Conservation (phyloP, 2,888 invertebrate species). For the Catocala sponsa region DNA sequence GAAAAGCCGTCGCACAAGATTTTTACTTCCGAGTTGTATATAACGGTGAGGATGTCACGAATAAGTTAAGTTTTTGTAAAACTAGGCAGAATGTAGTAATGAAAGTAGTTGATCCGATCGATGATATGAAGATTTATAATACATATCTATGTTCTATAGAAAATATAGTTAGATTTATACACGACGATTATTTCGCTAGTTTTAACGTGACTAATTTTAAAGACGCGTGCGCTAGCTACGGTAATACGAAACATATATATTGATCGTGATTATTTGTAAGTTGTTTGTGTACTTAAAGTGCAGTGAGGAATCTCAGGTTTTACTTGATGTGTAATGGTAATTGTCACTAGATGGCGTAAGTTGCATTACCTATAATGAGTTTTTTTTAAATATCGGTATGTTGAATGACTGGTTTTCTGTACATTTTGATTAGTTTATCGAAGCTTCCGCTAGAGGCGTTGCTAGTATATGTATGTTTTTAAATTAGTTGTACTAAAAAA, state of each 20-base stretch:
- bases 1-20: constrained; percentile 89
- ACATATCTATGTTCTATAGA: constrained; percentile 94
- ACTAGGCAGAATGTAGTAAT: constrained; percentile 85
- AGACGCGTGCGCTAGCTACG: constrained; percentile 91
- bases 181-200: constrained; percentile 94
- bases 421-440: no score
- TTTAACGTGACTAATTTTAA: constrained; percentile 96
- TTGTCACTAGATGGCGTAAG: background rate
- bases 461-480: no score
- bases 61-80: constrained; percentile 93
- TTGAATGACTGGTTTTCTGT: no score
- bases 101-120: constrained; percentile 76
- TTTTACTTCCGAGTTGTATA: constrained; percentile 95
- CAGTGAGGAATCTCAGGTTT: constrained; percentile 6
- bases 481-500: no score
- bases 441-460: no score
- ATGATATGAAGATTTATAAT: constrained; percentile 70
- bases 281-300: constrained; percentile 24
- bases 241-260: constrained; percentile 63
- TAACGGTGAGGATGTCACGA: constrained; percentile 96
- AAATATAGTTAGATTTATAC: constrained; percentile 95
- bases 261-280: constrained; percentile 32
- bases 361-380: no score
- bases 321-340: background rate
- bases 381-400: no score